Base-by-base conservation (phyloP, 2,888 invertebrate genomes). In the Monochamus alternatus region DNA sequence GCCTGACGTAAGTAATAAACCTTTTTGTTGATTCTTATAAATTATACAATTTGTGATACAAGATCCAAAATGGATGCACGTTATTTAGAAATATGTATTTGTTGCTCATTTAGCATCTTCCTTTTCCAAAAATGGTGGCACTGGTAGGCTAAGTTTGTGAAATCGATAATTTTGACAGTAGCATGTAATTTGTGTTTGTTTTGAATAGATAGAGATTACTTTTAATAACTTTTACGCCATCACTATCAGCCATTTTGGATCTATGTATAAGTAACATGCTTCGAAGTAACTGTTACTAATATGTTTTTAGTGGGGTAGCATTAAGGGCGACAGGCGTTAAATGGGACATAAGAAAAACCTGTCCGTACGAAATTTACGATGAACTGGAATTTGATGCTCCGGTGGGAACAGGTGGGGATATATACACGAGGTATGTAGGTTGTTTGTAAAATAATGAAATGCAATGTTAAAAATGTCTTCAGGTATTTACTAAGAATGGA, bases 321-420 rank as follows among this genome's bases (percentile, higher is more conserved):
- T 87, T 97, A 70, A 91, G 97, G 75, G 93, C 93, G 14, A 92
- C 94, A 2, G 97, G 97, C 68, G 92, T 97, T 52, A 96, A 96
- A 87, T 97, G 96, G 96, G 97, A 97, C 87, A 84, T 97, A 43
- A 91, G 97, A 47, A 95, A 96, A 87, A 88, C 91, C 8, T 92
- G 93, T 83, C 97, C 97, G 0, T 97, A 97, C 85, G 97, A 97
- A 87, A 94, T 93, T 3, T 97, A 97, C 85, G 94, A 94, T 80
- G 89, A 93, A 79, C 90, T 97, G 70, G 94, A 97, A 2, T 97
- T 97, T 87, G 96, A 97, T 86, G 92, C 96, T 2, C 94, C 95
- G 1, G 90, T 97, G 72, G 97, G 97, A 52, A 91, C 90, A 5
- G 93, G 94, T 80, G 97, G 97, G 10, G 97, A 97, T 85, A 93